A percentile compares a stretch with the other conserved stretches of the same genome.
phyloP scores from a whole-genome alignment of 2,888 invertebrate genomes.

The Mesorhabditis spiculigera region DNA sequence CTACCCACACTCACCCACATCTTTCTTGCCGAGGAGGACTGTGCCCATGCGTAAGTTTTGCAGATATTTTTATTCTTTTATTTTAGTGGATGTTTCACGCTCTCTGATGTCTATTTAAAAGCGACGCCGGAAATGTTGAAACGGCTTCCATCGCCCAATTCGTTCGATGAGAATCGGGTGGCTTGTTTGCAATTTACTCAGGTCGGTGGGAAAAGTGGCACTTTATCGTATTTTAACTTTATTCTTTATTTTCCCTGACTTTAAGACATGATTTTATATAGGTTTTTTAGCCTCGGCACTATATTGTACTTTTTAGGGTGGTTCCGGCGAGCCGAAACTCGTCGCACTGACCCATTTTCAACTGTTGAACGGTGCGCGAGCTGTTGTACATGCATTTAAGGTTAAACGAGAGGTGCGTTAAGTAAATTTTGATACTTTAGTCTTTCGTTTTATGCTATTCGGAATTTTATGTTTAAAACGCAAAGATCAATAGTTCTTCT shows the following conservation, averaged over 20 bases:
- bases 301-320: slow-evolving; percentile 34
- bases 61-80: not conserved
- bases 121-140: slow-evolving; percentile 40
- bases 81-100: slow-evolving; percentile 49
- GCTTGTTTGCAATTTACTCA: slow-evolving; percentile 53
- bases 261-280: too few species aligned
- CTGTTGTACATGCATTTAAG: slow-evolving; percentile 46
- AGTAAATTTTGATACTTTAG: not conserved
- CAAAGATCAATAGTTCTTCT: not conserved
- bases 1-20: slow-evolving; percentile 60
- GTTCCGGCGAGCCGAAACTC: slow-evolving; percentile 48
- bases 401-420: slow-evolving; percentile 27
- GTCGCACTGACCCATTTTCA: slow-evolving; percentile 54
- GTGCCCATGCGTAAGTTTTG: slow-evolving; percentile 45
- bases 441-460: slow-evolving; percentile 4
- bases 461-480: slow-evolving; percentile 7
- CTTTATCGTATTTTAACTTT: not conserved
- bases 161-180: slow-evolving; percentile 49
- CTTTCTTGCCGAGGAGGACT: slow-evolving; percentile 59
- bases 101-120: slow-evolving; percentile 49
- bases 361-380: slow-evolving; percentile 50
- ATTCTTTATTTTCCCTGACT: too few species aligned
- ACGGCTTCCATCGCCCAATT: slow-evolving; percentile 40
- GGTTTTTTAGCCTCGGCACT: not conserved
- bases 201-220: slow-evolving; percentile 17